Conservation (phyloP, 1,140 invertebrate species). For the Melitaea cinxia region DNA sequence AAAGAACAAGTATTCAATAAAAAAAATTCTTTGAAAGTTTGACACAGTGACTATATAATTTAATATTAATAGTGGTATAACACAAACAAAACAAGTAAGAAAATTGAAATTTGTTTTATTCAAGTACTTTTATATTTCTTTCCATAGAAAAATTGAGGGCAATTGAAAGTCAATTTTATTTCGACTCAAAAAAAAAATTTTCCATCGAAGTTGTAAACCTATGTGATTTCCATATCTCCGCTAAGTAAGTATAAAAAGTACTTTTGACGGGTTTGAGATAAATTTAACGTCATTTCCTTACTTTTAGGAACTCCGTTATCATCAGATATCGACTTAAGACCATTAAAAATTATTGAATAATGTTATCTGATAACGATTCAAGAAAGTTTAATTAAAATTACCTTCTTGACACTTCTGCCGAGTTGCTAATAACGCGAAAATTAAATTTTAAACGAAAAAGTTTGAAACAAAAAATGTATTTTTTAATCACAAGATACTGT, state of each 20-base stretch:
- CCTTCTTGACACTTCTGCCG: conserved; percentile 66
- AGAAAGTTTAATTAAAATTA: conserved; percentile 79
- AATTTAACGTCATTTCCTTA: conserved; percentile 76
- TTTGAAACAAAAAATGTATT: conserved; percentile 7
- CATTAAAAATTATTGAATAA: conserved; percentile 81
- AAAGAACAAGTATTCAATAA: too few relatives aligned
- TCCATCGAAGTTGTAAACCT: conserved; percentile 63
- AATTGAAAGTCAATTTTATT: conserved; percentile 22
- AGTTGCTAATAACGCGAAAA: conserved; percentile 65
- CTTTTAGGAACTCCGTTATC: conserved; percentile 64
- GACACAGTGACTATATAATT: too few relatives aligned
- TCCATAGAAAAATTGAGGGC: background rate
- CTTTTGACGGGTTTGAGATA: conserved; percentile 72
- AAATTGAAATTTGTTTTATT: too few relatives aligned
- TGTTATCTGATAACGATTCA: conserved; percentile 79
- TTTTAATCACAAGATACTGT: conserved; percentile 9
- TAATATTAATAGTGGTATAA: too few relatives aligned
- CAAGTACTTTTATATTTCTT: background rate
- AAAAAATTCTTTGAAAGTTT: too few relatives aligned
- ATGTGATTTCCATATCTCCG: conserved; percentile 71
- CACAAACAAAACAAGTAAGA: too few relatives aligned
- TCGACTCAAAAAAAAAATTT: conserved; percentile 67
- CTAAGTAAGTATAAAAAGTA: conserved; percentile 71
- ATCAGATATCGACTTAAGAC: conserved; percentile 71
- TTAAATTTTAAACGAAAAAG: conserved; percentile 27